Evolutionary conservation across 2,888 invertebrate genomes (phyloP).

Genomic region (Phaonia tiefii): DNA sequence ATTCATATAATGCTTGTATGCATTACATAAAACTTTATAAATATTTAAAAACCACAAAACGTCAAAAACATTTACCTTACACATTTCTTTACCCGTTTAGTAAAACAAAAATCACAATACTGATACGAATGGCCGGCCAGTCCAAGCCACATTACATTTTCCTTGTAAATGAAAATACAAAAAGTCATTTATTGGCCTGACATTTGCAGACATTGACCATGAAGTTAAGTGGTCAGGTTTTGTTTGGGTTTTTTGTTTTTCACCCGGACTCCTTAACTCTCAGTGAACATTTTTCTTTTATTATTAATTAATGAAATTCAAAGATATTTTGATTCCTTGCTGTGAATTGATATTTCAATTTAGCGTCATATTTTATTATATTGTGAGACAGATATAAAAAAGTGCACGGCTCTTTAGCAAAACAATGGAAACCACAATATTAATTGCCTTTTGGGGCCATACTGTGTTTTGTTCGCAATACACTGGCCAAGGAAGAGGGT

Average conservation of each 20-base stretch:
- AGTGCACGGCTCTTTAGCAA: conserved; percentile 25
- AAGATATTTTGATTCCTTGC: neutral
- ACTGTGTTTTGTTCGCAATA: neutral
- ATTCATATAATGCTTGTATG: too few relatives aligned
- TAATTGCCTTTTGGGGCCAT: conserved; percentile 34
- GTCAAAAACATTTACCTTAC: neutral
- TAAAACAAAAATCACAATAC: too few relatives aligned
- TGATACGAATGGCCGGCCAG: neutral
- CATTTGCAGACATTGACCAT: conserved; percentile 58
- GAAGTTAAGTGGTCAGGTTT: conserved; percentile 23
- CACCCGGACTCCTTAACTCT: too few relatives aligned
- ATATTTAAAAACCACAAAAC: neutral
- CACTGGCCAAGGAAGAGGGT: too few relatives aligned
- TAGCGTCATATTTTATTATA: neutral
- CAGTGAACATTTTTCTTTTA: too few relatives aligned
- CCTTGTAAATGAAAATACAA: conserved; percentile 26
- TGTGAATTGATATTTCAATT: conserved; percentile 5
- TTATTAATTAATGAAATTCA: too few relatives aligned
- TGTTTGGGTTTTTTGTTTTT: too few relatives aligned
- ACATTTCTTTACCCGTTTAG: neutral
- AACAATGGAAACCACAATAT: conserved; percentile 12
- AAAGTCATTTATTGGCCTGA: conserved; percentile 27
- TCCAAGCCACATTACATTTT: conserved; percentile 8
- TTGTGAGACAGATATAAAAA: neutral
- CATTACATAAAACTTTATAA: conserved; percentile 28